These are phyloP conservation scores for Trachymyrmex septentrionalis DNA, from an alignment of 1,140 invertebrate genomes.

Conservation along the genomic window DNA sequence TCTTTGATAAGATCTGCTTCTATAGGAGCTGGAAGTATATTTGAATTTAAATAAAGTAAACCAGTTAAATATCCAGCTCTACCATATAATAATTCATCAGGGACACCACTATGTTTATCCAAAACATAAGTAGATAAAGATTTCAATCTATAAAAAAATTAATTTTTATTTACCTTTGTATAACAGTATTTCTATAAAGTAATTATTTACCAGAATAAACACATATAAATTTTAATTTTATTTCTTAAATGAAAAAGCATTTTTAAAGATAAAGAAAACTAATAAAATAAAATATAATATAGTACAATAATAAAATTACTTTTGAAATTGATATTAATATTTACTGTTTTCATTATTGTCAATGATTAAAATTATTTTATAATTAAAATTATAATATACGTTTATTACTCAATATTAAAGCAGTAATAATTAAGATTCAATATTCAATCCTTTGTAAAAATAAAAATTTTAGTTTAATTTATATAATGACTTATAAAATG, in stretches of 20 bases:
- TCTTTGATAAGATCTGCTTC: slow-evolving; percentile 85
- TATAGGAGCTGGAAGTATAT: slow-evolving; percentile 86
- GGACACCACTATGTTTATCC: slow-evolving; percentile 86
- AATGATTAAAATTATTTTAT: neutral
- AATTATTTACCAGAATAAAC: neutral
- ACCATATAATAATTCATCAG: slow-evolving; percentile 95
- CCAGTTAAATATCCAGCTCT: slow-evolving; percentile 94
- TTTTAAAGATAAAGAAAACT: neutral
- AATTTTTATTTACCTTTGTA: slow-evolving; percentile 17
- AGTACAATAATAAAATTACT: neutral
- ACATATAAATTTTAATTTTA: neutral
- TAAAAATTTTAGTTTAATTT: too few species aligned
- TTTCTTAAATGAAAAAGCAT: neutral
- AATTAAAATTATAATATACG: neutral
- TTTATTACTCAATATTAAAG: neutral
- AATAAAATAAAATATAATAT: neutral
- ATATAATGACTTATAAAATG: too few species aligned
- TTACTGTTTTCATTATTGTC: neutral
- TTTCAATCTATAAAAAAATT: slow-evolving; percentile 85
- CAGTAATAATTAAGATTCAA: neutral
- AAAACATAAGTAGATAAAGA: slow-evolving; percentile 86
- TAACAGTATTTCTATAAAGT: neutral
- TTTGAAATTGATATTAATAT: neutral
- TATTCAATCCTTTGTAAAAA: too few species aligned
- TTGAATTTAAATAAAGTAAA: slow-evolving; percentile 90